Evolutionary conservation across 1,140 invertebrate genomes (phyloP).

Genomic region (Plectus sambesii): DNA sequence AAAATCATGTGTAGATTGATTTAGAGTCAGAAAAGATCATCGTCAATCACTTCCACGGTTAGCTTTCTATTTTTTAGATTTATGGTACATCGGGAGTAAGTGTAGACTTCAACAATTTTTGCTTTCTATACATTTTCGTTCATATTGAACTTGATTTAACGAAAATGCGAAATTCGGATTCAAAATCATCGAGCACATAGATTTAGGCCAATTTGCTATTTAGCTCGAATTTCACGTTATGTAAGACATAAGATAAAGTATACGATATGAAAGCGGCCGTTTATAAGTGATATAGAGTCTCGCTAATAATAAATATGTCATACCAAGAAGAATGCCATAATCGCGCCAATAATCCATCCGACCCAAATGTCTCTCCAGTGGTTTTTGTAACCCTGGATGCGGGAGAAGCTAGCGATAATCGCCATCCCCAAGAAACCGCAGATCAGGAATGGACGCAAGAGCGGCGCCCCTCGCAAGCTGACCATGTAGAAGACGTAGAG

Average conservation of each 20-base stretch:
- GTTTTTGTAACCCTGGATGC: slow-evolving; percentile 45
- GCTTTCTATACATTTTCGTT: no score
- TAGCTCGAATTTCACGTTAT: no score
- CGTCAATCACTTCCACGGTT: no score
- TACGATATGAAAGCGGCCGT: not conserved
- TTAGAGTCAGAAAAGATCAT: no score
- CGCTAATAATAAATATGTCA: not conserved
- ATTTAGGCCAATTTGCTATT: no score
- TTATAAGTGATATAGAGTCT: not conserved
- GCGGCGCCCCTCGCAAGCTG: slow-evolving; percentile 41
- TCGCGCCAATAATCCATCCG: slow-evolving; percentile 41
- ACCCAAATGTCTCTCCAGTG: slow-evolving; percentile 46
- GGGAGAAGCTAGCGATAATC: slow-evolving; percentile 42
- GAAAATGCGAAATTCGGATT: no score
- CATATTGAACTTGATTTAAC: no score
- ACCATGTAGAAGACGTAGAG: slow-evolving; percentile 46
- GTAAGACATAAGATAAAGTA: not conserved
- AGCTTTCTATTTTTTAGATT: no score
- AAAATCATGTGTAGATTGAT: slow-evolving; percentile 16
- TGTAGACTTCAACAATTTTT: no score
- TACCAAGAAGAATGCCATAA: slow-evolving; percentile 40
- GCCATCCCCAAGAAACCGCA: slow-evolving; percentile 43
- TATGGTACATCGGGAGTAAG: no score
- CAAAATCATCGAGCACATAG: no score
- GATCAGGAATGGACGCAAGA: slow-evolving; percentile 41